Conservation (phyloP, 2,797 vertebrate genomes). For the Sparus aurata region DNA sequence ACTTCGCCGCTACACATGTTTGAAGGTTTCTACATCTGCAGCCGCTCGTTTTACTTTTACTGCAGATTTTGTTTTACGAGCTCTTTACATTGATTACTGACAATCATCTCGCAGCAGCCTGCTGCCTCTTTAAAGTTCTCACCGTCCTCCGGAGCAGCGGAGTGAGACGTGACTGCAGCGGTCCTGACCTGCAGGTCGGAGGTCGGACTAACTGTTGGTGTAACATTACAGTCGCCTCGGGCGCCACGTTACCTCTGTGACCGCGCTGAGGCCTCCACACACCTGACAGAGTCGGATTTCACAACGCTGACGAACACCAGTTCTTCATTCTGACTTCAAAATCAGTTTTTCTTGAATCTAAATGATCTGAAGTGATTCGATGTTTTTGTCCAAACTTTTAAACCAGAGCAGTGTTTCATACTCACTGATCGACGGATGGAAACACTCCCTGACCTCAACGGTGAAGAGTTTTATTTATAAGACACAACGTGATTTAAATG, state of each 20-base stretch:
- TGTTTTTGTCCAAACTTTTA: too few species aligned
- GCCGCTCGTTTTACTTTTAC: background rate
- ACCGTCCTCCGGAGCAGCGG: background rate
- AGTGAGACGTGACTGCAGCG: background rate
- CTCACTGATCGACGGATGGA: too few species aligned
- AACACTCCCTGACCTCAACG: too few species aligned
- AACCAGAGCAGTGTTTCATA: too few species aligned
- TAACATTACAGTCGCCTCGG: slow-evolving; percentile 17
- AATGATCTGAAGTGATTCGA: too few species aligned
- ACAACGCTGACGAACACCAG: background rate
- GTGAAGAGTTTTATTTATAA: too few species aligned
- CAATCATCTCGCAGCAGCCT: background rate
- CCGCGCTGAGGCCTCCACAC: background rate
- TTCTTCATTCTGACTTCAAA: background rate
- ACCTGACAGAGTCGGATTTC: background rate
- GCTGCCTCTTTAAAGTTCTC: background rate
- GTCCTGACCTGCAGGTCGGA: slow-evolving; percentile 29
- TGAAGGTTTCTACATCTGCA: background rate
- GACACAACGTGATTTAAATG: too few species aligned
- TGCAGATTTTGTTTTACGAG: accelerated
- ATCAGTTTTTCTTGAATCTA: background rate
- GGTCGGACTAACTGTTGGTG: slow-evolving; percentile 60
- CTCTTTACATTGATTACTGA: background rate
- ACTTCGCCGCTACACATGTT: background rate
- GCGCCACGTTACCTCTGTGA: background rate